These are phyloP conservation scores for Spodoptera littoralis DNA, from an alignment of 2,888 invertebrate genomes.

Conservation along the genomic window DNA sequence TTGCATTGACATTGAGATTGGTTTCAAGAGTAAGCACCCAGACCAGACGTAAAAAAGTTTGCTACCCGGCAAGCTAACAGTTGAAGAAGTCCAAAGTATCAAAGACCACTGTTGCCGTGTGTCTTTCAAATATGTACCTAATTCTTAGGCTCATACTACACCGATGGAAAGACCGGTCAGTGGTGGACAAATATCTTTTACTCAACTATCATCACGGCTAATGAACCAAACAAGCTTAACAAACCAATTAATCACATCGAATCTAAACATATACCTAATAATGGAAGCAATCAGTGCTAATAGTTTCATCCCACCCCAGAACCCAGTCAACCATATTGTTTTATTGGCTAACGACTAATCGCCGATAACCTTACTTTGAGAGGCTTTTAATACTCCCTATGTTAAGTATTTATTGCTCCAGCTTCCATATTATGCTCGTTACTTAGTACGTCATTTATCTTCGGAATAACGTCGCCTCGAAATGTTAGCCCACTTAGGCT, in stretches of 20 bases:
- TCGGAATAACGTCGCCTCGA: slow-evolving; percentile 21
- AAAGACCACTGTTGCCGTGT: too few species aligned
- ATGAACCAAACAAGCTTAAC: too few species aligned
- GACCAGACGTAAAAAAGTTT: too few species aligned
- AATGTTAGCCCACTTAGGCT: slow-evolving; percentile 7
- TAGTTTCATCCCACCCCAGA: neutral
- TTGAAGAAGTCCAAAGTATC: too few species aligned
- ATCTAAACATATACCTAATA: neutral
- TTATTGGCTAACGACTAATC: slow-evolving; percentile 21
- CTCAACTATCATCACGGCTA: too few species aligned
- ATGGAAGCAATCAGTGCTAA: slow-evolving; percentile 10
- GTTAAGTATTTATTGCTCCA: slow-evolving; percentile 29
- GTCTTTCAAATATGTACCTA: too few species aligned
- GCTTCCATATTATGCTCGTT: slow-evolving; percentile 9
- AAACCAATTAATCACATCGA: slow-evolving; percentile 2
- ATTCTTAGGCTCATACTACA: too few species aligned
- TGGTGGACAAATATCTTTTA: too few species aligned
- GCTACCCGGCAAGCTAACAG: too few species aligned
- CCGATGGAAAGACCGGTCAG: too few species aligned
- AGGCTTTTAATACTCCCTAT: slow-evolving; percentile 25
- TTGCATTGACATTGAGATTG: too few species aligned
- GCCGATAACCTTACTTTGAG: slow-evolving; percentile 5
- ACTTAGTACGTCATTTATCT: slow-evolving; percentile 31
- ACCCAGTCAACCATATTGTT: slow-evolving; percentile 24
- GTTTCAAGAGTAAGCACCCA: too few species aligned